Evolutionary conservation across 2,888 invertebrate genomes (phyloP), one percentile per base, ranked within the genome.

Genomic region (Heliconius aoede): DNA sequence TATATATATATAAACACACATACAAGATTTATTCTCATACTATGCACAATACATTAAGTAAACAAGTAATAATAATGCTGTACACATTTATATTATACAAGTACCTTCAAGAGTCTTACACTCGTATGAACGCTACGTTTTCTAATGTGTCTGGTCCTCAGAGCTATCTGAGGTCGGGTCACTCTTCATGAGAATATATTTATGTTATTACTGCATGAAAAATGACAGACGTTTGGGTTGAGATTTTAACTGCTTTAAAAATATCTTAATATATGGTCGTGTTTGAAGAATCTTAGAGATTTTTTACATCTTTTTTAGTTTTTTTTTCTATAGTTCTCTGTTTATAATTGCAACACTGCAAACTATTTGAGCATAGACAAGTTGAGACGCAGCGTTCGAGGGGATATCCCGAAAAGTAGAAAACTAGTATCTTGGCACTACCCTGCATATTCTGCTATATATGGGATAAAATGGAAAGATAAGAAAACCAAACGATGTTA

Each of bases 101-200:
- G 55, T n/a, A 55, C 55, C 21, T 55, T 55, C 55, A n/a, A 55
- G 55, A n/a, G 55, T 55, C n/a, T 55, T n/a, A n/a, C n/a, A n/a
- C n/a, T n/a, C n/a, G 3, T 55, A n/a, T n/a, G 55, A 55, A 11
- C 9, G 11, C 9, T n/a, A 55, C n/a, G 4, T 4, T 55, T n/a
- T n/a, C 55, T 55, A 55, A 55, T 55, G 55, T n/a, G 9, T n/a
- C 55, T 9, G 55, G 55, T 11, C 55, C n/a, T 55, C 55, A n/a
- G 55, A n/a, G 55, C n/a, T 55, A 4, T 55, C n/a, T 55, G 4
- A n/a, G 55, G 8, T 55, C n/a, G n/a, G 11, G n/a, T 55, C n/a
- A 55, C n/a, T 55, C 55, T 55, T n/a, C 55, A n/a, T n/a, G 55
- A 1, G n/a, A n/a, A 55, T 55, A 55, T 55, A 55, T n/a, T n/a